A percentile compares a stretch with the other conserved stretches of the same genome.
These are phyloP conservation scores for Drosophila repleta DNA, from an alignment of 1,140 invertebrate species.

Conservation along the genomic window DNA sequence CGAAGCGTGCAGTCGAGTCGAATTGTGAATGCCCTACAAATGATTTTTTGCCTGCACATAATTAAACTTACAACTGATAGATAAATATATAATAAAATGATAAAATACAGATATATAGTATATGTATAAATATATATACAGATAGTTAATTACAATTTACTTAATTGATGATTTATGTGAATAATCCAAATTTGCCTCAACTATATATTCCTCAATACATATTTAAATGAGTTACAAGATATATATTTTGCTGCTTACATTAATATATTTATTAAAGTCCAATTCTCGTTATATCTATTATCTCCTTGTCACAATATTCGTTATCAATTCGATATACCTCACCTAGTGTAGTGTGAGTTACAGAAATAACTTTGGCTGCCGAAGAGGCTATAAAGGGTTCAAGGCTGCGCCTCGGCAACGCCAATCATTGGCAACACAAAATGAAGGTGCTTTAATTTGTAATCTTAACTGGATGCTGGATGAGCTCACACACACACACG, in stretches of 20 bases:
- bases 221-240: not conserved
- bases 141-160: not conserved
- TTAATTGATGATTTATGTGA: not conserved
- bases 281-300: no score
- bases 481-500: not conserved
- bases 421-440: slow-evolving; percentile 30
- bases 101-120: no score
- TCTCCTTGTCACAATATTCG: not conserved
- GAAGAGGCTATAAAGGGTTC: slow-evolving; percentile 65
- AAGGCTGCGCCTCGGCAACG: slow-evolving; percentile 53
- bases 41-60: not conserved
- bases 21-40: slow-evolving; percentile 14
- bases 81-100: not conserved
- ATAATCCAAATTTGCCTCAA: not conserved
- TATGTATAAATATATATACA: no score
- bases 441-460: slow-evolving; percentile 55
- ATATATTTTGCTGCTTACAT: not conserved
- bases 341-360: slow-evolving; percentile 40
- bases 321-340: slow-evolving; percentile 1
- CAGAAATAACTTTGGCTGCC: slow-evolving; percentile 73
- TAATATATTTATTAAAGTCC: no score
- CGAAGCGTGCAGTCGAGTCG: not conserved
- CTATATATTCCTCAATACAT: not conserved
- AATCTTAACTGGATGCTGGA: slow-evolving; percentile 32
- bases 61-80: not conserved